These are phyloP conservation scores for Xiphydria camelus DNA, from an alignment of 2,888 invertebrate species.

Conservation along the genomic window DNA sequence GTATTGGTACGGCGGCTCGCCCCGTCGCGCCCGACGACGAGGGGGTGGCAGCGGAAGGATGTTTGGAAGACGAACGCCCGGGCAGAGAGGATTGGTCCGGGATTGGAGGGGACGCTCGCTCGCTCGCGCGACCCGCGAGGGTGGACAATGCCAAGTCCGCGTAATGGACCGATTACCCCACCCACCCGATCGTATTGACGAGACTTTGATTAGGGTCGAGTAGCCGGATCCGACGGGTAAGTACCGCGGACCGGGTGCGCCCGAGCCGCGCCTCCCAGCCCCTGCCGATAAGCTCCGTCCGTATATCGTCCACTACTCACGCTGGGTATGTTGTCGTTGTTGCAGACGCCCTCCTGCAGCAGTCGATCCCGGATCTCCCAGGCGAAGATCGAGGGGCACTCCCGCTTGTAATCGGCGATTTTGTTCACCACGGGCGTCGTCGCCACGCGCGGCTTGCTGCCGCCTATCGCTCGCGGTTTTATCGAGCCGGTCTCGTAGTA, in stretches of 20 bases:
- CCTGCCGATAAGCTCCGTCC: too few relatives aligned
- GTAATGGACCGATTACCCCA: conserved; percentile 58
- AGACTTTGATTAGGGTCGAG: conserved; percentile 59
- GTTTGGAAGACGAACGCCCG: conserved; percentile 30
- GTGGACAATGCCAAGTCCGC: conserved; percentile 52
- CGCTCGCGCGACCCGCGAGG: conserved; percentile 32
- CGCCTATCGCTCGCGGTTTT: conserved; percentile 95
- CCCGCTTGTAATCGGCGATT: conserved; percentile 95
- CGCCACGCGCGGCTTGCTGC: conserved; percentile 94
- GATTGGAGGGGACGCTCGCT: conserved; percentile 6
- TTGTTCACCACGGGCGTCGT: conserved; percentile 92
- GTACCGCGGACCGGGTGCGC: conserved; percentile 5
- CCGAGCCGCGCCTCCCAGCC: too few relatives aligned
- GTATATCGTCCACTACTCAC: conserved; percentile 79
- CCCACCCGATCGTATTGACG: conserved; percentile 55
- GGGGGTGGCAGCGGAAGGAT: conserved; percentile 22
- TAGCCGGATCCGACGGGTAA: conserved; percentile 50
- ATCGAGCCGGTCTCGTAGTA: conserved; percentile 99
- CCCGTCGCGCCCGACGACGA: conserved; percentile 22
- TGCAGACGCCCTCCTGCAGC: conserved; percentile 92
- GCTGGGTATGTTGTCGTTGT: conserved; percentile 96
- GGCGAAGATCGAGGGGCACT: conserved; percentile 97
- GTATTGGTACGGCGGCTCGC: conserved; percentile 10
- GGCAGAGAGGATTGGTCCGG: conserved; percentile 16
- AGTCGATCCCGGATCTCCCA: conserved; percentile 98